phyloP scores from a whole-genome alignment of 2,113 vertebrate species.

The Cnemophilus loriae region DNA sequence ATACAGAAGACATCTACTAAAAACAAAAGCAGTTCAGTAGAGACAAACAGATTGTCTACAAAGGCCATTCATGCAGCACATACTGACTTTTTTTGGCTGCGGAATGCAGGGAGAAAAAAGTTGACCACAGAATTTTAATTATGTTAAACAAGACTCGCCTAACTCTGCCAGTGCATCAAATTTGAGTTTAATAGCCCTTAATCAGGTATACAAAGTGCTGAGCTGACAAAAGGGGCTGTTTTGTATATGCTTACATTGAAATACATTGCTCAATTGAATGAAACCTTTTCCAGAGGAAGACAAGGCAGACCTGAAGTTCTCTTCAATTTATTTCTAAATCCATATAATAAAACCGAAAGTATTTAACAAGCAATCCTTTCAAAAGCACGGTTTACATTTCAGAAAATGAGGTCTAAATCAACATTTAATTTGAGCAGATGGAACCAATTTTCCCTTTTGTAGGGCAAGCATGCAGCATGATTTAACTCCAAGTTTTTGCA shows the following conservation, averaged over 20 bases:
- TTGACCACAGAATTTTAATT: constrained; percentile 67
- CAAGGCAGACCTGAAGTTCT: neutral
- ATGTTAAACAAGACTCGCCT: constrained; percentile 48
- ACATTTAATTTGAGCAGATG: constrained; percentile 56
- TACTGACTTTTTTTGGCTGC: constrained; percentile 17
- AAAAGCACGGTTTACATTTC: constrained; percentile 30
- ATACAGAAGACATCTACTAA: constrained; percentile 40
- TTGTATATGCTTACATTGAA: neutral
- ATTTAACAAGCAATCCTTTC: constrained; percentile 18
- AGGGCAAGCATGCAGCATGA: neutral
- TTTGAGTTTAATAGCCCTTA: constrained; percentile 44
- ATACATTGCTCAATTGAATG: neutral
- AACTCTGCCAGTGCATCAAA: constrained; percentile 36
- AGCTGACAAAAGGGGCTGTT: neutral
- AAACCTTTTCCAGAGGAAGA: neutral
- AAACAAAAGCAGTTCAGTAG: constrained; percentile 67
- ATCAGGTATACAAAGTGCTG: constrained; percentile 41
- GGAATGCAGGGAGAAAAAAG: constrained; percentile 5
- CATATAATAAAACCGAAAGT: neutral
- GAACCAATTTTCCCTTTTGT: constrained; percentile 58
- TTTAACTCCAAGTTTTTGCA: constrained; percentile 22
- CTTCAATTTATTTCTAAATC: constrained; percentile 5
- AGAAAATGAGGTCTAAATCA: constrained; percentile 59
- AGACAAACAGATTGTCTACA: constrained; percentile 61
- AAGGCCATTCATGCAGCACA: constrained; percentile 39